These are phyloP conservation scores for Tragelaphus buxtoni DNA, from an alignment of 2,113 vertebrate genomes.

Conservation along the genomic window DNA sequence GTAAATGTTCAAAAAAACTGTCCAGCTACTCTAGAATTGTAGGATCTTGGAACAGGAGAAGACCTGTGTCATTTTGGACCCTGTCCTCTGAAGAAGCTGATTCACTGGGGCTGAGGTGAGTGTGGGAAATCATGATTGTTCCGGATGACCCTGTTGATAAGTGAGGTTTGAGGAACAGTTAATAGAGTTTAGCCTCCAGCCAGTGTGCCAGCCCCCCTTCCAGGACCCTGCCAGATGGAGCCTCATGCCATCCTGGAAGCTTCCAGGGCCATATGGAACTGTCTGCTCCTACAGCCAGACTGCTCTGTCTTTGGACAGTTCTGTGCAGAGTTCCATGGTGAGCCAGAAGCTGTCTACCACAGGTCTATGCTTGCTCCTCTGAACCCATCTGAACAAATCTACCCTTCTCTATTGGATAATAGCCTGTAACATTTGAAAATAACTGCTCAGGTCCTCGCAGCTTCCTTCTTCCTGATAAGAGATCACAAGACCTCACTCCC, in stretches of 20 bases:
- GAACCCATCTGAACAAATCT: not conserved
- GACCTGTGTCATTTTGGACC: not conserved
- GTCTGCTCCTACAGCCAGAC: rapidly evolving
- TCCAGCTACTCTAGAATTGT: not conserved
- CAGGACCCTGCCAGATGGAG: not conserved
- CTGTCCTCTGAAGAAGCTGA: not conserved
- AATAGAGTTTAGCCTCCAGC: not conserved
- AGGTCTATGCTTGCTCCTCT: not conserved
- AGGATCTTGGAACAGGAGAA: not conserved
- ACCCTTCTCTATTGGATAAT: not conserved
- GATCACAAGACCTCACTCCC: not conserved
- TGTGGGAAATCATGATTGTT: not conserved
- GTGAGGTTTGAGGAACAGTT: not conserved
- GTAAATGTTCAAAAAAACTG: not conserved
- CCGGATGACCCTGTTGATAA: not conserved
- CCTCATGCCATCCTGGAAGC: not conserved
- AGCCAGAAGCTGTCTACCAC: not conserved
- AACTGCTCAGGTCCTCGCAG: too few species aligned
- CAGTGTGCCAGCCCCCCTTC: not conserved
- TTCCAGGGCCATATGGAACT: rapidly evolving
- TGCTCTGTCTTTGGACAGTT: not conserved
- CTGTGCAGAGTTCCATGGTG: too few species aligned
- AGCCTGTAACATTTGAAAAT: not conserved
- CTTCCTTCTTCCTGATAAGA: not conserved
- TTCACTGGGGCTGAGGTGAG: not conserved